These are phyloP conservation scores for Theristus sp. DNA, from an alignment of 2,888 invertebrate genomes.

Conservation along the genomic window DNA sequence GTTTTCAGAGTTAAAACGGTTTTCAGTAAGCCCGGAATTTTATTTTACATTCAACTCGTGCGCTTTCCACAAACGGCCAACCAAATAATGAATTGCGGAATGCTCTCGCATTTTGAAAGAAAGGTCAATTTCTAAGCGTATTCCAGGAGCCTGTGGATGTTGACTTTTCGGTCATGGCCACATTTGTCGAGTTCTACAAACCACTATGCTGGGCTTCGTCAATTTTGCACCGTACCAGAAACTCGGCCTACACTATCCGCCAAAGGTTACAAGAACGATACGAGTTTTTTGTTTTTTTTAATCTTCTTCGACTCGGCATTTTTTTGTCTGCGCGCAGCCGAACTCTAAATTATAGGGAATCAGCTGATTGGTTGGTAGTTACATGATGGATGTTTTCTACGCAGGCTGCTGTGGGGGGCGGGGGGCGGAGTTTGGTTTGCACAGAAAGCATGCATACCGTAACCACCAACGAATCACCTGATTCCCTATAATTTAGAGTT, in stretches of 20 bases:
- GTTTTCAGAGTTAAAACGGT: neutral
- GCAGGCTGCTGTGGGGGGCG: no score
- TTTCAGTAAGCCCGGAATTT: neutral
- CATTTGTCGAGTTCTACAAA: conserved; percentile 91
- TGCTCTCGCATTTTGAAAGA: no score
- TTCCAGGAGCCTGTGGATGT: conserved; percentile 63
- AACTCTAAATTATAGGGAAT: neutral
- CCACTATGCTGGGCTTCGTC: conserved; percentile 77
- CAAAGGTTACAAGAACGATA: conserved; percentile 45
- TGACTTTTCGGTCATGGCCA: conserved; percentile 89
- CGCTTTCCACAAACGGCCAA: no score
- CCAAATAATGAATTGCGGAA: no score
- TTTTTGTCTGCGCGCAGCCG: no score
- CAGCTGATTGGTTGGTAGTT: no score
- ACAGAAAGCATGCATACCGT: no score
- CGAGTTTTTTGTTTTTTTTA: no score
- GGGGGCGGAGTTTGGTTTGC: no score
- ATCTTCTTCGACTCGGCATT: neutral
- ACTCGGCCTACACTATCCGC: conserved; percentile 78
- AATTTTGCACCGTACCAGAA: conserved; percentile 76
- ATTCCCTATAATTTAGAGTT: no score
- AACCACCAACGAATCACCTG: neutral
- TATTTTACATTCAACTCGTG: no score
- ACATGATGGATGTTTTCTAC: no score
- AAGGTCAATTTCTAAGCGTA: neutral